Evolutionary conservation across 2,888 invertebrate species (phyloP).

Genomic region (Ennomos fuscantarius): DNA sequence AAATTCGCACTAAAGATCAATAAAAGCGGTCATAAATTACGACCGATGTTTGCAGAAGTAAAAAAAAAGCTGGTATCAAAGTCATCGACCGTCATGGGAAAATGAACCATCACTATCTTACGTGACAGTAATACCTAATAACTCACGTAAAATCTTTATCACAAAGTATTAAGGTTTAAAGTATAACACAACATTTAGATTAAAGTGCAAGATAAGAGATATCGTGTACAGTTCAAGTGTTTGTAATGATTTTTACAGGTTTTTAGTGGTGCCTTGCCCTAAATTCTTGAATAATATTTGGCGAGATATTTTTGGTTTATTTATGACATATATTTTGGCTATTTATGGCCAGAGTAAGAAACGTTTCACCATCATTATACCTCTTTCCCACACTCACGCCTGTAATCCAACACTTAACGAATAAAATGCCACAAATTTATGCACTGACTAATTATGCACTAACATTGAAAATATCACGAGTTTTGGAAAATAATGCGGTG

Average conservation of each 20-base stretch:
- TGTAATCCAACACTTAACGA: too few relatives aligned
- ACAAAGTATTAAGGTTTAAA: conserved; percentile 16
- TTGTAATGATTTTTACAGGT: conserved; percentile 29
- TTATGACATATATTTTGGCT: not conserved
- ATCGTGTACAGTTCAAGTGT: conserved; percentile 31
- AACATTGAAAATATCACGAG: too few relatives aligned
- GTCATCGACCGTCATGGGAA: conserved; percentile 62
- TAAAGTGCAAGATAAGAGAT: conserved; percentile 19
- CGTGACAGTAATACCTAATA: conserved; percentile 32
- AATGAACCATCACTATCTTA: conserved; percentile 26
- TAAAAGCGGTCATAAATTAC: too few relatives aligned
- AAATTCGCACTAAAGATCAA: too few relatives aligned
- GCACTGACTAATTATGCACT: too few relatives aligned
- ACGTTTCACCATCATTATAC: too few relatives aligned
- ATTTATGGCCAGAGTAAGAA: too few relatives aligned
- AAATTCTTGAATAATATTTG: conserved; percentile 27
- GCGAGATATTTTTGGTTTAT: conserved; percentile 8
- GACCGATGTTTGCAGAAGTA: too few relatives aligned
- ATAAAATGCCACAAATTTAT: too few relatives aligned
- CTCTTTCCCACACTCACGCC: too few relatives aligned
- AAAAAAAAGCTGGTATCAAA: conserved; percentile 20
- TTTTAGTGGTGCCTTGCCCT: conserved; percentile 18
- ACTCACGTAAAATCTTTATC: conserved; percentile 16
- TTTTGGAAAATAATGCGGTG: too few relatives aligned
- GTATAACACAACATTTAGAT: not conserved